Base-by-base conservation (phyloP, 2,888 invertebrate species). In the Eristalis arbustorum region DNA sequence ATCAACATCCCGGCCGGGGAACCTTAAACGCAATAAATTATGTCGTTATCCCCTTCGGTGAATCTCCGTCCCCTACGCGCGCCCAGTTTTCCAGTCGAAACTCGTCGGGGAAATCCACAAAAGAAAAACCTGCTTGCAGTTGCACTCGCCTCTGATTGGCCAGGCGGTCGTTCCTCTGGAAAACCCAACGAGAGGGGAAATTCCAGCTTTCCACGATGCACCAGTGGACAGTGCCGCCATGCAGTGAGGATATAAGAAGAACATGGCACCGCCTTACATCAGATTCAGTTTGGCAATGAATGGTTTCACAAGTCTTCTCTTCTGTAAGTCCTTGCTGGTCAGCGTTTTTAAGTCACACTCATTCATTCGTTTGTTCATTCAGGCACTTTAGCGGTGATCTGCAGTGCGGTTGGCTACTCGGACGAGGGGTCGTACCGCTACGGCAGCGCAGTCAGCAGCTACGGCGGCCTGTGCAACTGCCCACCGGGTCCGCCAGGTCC, bases 401-500 rank as follows among this genome's bases (percentile, higher is more conserved):
- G 73, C 64, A 40, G 69, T 5, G 61, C 66, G 56, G 34, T 25
- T 25, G 76, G 57, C 4, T 34, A 31, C 61, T n/a, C 40, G 0
- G 61, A 63, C 0, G 71, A 61, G 0, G 28, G 23, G 14, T n/a
- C 28, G 5, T 3, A 13, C 34, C 56, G 13, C 0, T 57, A 68
- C 49, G 31, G 31, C 49, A 31, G 23, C 13, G 22, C 23, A 14
- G 40, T 31, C 18, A 49, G 64, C 3, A 18, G 23, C 23, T 69
- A 49, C 11, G 66, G 73, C 31, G 13, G 34, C 14, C 22, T 67
- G 1, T 84, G 84, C 10, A 76, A 73, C 11, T 84, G 84, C 14
- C 84, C 84, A 61, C 49, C 76, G 10, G 84, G 84, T 6, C 80
- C 76, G 34, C 69, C 88, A 8, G 88, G 88, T 57, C 56, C 18